Conservation (phyloP, 2,888 invertebrate species). For the Bugulina stolonifera region DNA sequence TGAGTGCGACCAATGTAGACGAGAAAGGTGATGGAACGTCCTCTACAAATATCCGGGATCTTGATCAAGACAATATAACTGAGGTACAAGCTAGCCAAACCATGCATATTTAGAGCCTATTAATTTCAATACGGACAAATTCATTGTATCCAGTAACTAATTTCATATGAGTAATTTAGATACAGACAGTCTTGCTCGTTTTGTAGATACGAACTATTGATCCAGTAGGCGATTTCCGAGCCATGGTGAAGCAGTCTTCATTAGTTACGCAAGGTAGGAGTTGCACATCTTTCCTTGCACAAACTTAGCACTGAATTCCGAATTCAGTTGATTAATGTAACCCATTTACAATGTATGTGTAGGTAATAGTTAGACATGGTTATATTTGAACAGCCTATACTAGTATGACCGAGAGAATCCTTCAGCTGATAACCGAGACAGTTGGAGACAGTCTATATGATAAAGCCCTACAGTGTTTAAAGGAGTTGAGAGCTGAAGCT, state of each 20-base stretch:
- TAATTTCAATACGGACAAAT: too few species aligned
- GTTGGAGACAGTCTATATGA: conserved; percentile 48
- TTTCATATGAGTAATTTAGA: too few species aligned
- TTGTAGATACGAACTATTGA: conserved; percentile 14
- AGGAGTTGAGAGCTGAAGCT: conserved; percentile 40
- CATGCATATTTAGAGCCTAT: too few species aligned
- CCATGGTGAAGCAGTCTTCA: background rate
- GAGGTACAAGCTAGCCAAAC: background rate
- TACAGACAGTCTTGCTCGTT: too few species aligned
- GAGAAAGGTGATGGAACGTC: background rate
- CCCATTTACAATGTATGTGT: too few species aligned
- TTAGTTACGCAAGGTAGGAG: background rate
- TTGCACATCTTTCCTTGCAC: too few species aligned
- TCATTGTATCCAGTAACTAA: too few species aligned
- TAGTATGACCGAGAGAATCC: conserved; percentile 47
- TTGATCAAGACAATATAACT: conserved; percentile 12
- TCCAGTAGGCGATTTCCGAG: background rate
- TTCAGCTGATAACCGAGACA: conserved; percentile 47
- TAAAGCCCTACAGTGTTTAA: conserved; percentile 51
- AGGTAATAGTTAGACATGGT: too few species aligned
- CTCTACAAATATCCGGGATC: background rate
- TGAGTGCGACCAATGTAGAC: background rate
- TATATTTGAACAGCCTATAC: conserved; percentile 54
- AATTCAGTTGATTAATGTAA: too few species aligned
- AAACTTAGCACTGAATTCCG: too few species aligned